Conservation (phyloP, 2,797 vertebrate species). For the Craterocephalus amniculus region DNA sequence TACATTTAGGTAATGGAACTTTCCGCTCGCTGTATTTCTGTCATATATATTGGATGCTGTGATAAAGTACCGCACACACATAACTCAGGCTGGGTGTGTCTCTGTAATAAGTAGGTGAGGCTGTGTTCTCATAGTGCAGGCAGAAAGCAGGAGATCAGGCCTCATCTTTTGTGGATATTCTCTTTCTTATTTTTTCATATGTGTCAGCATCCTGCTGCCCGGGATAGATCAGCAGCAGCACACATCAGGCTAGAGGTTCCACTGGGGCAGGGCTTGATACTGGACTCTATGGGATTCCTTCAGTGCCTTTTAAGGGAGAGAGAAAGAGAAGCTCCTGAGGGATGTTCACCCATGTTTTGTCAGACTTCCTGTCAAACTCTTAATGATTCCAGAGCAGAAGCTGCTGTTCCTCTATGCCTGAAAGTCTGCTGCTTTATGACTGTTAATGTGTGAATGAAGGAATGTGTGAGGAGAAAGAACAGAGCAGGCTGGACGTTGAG, state of each 20-base stretch:
- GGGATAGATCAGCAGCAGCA: constrained; percentile 61
- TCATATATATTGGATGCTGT: constrained; percentile 12
- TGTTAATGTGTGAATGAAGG: constrained; percentile 16
- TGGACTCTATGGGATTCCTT: constrained; percentile 41
- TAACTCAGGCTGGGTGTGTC: constrained; percentile 23
- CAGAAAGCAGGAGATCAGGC: constrained; percentile 8
- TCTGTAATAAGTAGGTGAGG: constrained; percentile 12
- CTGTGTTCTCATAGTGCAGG: constrained; percentile 24
- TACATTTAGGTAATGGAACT: constrained; percentile 55
- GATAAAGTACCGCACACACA: constrained; percentile 20
- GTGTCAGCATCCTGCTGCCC: constrained; percentile 64
- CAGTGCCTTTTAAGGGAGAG: constrained; percentile 65
- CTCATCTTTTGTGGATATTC: constrained; percentile 4
- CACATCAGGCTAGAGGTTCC: constrained; percentile 55
- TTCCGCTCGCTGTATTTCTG: constrained; percentile 38
- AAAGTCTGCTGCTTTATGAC: constrained; percentile 45
- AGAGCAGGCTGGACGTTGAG: background rate
- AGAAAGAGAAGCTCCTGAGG: constrained; percentile 37
- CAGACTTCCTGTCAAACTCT: constrained; percentile 54
- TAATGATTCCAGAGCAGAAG: constrained; percentile 51
- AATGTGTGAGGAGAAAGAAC: background rate
- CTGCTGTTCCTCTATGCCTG: constrained; percentile 30
- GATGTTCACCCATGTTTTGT: constrained; percentile 50
- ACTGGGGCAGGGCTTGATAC: constrained; percentile 43
- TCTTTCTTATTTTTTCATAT: constrained; percentile 20